Evolutionary conservation across 2,888 invertebrate genomes (phyloP), one percentile per base, ranked within the genome.

Genomic region (Sinhomidia bicolor): DNA sequence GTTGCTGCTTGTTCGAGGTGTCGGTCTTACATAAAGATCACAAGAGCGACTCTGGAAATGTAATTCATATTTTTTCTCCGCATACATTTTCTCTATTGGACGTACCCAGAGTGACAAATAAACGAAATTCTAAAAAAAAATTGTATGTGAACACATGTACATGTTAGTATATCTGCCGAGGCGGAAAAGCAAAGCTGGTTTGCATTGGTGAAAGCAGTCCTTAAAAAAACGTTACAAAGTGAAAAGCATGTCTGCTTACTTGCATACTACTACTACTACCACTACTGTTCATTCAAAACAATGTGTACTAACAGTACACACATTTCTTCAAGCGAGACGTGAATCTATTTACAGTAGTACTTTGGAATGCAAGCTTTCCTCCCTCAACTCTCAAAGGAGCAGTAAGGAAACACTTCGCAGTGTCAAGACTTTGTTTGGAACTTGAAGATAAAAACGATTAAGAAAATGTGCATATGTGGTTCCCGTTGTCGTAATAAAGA

Each of bases 361-460:
- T 36, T 68, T 9, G 10, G 10, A 36, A 36, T 10, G 4, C 1
- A 41, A 10, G 41, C 68, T 71, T 36, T 68, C 6, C 20, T 36
- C 17, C 36, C 17, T 12, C 68, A 71, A 71, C 20, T 71, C 68
- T 71, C 68, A 1, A 20, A 36, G 68, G 68, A 71, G 36, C 68
- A 23, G 23, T 41, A 71, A 20, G n/a, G 62, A 71, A 41, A 44
- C 68, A 41, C 68, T 20, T n/a, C 7, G 14, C 17, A 20, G 36
- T 65, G 65, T 65, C 65, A 68, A 44, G 41, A 17, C 41, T 36
- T 41, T 71, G 14, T 44, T 57, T 57, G 41, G 20, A 71, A 71
- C 36, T 44, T 71, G 20, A 44, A 41, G 9, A 20, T 71, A 41
- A 41, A 71, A 71, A 0, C 68, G 20, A 71, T 44, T 9, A 44